Conservation (phyloP, 2,797 vertebrate species). For the Silurus lanzhouensis region DNA sequence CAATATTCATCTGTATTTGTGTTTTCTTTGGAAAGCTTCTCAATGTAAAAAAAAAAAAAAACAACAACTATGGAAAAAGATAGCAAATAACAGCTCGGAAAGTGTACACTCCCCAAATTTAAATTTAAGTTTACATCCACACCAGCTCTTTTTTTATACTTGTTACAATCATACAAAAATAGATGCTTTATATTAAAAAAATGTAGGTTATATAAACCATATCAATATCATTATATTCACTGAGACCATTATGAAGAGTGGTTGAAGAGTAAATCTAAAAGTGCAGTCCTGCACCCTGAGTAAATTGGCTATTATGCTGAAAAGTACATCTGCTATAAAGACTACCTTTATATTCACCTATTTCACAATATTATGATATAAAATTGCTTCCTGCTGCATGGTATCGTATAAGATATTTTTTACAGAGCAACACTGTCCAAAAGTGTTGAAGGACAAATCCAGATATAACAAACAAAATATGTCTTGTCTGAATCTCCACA, state of each 20-base stretch:
- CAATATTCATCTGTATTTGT: neutral
- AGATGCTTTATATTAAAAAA: neutral
- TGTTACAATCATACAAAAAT: neutral
- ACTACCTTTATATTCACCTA: neutral
- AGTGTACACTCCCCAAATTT: neutral
- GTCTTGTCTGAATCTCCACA: neutral
- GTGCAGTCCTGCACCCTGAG: neutral
- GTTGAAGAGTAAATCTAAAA: neutral
- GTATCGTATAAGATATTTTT: neutral
- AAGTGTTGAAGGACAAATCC: neutral
- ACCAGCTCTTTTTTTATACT: neutral
- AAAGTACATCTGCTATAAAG: neutral
- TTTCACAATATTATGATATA: neutral
- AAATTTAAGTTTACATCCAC: neutral
- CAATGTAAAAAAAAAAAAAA: too few species aligned
- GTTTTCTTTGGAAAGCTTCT: neutral
- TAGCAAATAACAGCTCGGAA: neutral
- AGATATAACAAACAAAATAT: neutral
- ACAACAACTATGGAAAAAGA: too few species aligned
- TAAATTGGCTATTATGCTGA: constrained; percentile 2
- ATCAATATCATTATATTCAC: too few species aligned
- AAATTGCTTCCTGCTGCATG: neutral
- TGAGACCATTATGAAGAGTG: neutral
- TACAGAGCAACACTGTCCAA: neutral
- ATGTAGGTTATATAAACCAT: neutral